A percentile compares a stretch with the other conserved stretches of the same genome.
Conservation (phyloP, 2,888 invertebrate species). For the Mimas tiliae region DNA sequence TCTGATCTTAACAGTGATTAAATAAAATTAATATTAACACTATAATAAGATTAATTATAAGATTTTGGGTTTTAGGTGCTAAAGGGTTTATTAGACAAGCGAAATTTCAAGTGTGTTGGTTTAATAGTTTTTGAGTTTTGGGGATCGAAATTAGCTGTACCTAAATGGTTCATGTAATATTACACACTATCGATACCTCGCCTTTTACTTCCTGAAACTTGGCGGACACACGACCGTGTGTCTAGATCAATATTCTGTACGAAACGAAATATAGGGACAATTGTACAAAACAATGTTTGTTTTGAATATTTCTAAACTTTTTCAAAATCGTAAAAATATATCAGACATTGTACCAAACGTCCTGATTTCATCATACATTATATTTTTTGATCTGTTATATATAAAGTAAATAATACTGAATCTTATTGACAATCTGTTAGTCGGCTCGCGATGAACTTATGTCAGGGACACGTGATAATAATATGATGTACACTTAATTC, state of each 20-base stretch:
- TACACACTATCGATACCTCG: no score
- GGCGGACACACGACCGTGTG: no score
- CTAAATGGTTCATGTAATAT: no score
- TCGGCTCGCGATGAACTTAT: slow-evolving; percentile 70
- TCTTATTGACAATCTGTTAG: slow-evolving; percentile 76
- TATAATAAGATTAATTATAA: no score
- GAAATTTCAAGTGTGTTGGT: no score
- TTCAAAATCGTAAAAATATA: neutral
- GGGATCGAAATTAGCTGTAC: no score
- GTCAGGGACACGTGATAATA: slow-evolving; percentile 77
- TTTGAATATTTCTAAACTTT: neutral
- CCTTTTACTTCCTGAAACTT: no score
- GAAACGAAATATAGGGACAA: neutral
- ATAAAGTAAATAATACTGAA: slow-evolving; percentile 54
- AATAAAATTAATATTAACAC: no score
- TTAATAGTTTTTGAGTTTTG: no score
- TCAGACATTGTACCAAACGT: neutral
- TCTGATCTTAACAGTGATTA: no score
- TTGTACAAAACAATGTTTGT: neutral
- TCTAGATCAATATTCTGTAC: neutral
- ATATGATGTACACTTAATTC: slow-evolving; percentile 39
- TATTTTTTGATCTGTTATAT: slow-evolving; percentile 25
- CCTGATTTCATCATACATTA: slow-evolving; percentile 43
- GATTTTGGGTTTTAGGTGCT: no score
- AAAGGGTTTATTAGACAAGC: no score